phyloP scores from a whole-genome alignment of 2,797 vertebrate species.

The Sebastes matsubarae region DNA sequence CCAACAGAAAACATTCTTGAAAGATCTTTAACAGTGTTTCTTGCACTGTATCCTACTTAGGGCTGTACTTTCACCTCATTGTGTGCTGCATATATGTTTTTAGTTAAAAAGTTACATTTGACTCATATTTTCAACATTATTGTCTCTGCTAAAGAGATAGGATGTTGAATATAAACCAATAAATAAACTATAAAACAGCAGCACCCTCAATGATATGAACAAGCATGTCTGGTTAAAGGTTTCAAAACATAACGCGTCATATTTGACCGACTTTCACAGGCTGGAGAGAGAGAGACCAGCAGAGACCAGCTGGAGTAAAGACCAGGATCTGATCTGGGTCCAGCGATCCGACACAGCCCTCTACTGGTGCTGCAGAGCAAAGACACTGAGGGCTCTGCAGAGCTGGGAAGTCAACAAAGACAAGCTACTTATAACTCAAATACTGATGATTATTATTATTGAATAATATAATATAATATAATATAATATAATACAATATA shows the following conservation, averaged over 20 bases:
- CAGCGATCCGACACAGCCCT: not conserved
- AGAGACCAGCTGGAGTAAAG: not conserved
- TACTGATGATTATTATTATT: too few relatives aligned
- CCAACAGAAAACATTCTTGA: not conserved
- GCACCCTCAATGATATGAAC: too few relatives aligned
- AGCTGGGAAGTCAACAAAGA: not conserved
- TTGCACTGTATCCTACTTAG: not conserved
- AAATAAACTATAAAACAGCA: not conserved
- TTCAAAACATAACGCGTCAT: constrained; percentile 48
- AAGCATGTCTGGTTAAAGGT: not conserved
- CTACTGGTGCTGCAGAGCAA: constrained; percentile 8
- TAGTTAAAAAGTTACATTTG: not conserved
- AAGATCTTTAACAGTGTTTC: not conserved
- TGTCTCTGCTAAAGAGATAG: not conserved
- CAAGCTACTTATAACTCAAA: not conserved
- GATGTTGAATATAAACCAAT: not conserved
- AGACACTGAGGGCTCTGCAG: not conserved
- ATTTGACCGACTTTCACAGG: constrained; percentile 44
- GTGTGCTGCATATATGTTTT: too few relatives aligned
- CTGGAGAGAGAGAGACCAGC: not conserved
- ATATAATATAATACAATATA: too few relatives aligned
- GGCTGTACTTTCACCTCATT: not conserved
- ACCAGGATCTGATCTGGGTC: too few relatives aligned
- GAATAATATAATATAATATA: too few relatives aligned
- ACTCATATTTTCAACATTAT: not conserved